Conservation (phyloP, 2,797 vertebrate genomes). For the Diplodus sargus region DNA sequence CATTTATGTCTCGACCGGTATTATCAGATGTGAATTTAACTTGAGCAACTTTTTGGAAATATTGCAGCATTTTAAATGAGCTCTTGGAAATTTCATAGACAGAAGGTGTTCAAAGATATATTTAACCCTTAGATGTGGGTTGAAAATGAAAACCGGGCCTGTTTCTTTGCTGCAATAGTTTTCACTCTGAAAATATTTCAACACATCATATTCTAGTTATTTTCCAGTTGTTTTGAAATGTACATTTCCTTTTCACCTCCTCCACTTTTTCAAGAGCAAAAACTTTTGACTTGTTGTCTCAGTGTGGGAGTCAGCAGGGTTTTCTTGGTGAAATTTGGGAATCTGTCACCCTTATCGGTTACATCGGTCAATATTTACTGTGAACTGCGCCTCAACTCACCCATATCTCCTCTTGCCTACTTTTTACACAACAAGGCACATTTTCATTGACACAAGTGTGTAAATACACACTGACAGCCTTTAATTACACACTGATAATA, state of each 20-base stretch:
- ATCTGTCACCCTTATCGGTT: not conserved
- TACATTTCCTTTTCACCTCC: not conserved
- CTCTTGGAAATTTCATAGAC: not conserved
- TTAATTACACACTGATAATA: not conserved
- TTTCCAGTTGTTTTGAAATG: not conserved
- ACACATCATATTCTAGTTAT: not conserved
- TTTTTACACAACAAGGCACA: not conserved
- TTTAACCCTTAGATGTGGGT: not conserved
- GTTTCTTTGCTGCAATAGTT: not conserved
- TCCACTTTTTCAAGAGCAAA: not conserved
- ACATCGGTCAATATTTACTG: not conserved
- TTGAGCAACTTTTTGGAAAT: not conserved
- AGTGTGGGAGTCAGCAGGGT: not conserved
- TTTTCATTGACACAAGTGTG: not conserved
- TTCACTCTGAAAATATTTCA: not conserved
- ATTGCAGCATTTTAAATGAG: not conserved
- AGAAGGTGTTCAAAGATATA: not conserved
- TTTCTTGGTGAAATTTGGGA: not conserved
- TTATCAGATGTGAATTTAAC: not conserved
- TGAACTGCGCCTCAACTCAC: not conserved
- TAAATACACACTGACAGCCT: no score
- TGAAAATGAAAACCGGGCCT: not conserved
- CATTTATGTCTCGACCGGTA: not conserved
- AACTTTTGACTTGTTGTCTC: not conserved
- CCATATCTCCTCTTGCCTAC: not conserved